Evolutionary conservation across 1,140 invertebrate genomes (phyloP), one percentile per base, ranked within the genome.

Genomic region (Panagrolaimus sp.): DNA sequence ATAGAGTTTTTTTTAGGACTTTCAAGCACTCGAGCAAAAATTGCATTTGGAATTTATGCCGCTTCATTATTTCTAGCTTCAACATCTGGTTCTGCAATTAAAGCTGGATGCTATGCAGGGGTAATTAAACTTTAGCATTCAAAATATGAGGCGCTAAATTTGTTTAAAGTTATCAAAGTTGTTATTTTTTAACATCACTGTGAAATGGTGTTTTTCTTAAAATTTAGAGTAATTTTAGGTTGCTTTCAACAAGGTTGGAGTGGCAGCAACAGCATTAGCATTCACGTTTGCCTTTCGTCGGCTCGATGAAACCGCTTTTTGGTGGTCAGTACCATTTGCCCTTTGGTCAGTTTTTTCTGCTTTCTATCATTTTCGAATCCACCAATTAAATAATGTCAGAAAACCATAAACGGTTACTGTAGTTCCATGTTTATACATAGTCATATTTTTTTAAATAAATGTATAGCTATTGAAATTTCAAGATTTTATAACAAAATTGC

Each of bases 291-390:
- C 81, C 13, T 81, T 82, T 65, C 81, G 72, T 68, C 71, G 79
- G 67, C 81, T 81, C 27, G 76, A 81, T 71, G 82, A 81, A 64
- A 70, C 61, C 5, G 78, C 79, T 31, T 81, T 73, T 16, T 71
- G 69, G 43, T 75, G 63, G 61, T n/a, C 77, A n/a, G 42, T 73
- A 11, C 78, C 78, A 16, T 79, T 76, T 68, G 74, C 77, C 25
- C 47, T 77, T 0, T 78, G 77, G 77, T 74, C 77, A 51, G 74
- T 47, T 13, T 78, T 74, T 74, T 78, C 79, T 67, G 73, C 72
- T 31, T 53, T 67, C 38, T 61, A 78, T 27, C 61, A 69, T 48
- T 75, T 75, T 44, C 20, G 27, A 27, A 20, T 57, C n/a, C 51
- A 57, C n/a, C 51, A 57, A 27, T 57, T 57, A 27, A 57, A 57